Evolutionary conservation across 2,888 invertebrate genomes (phyloP).

Genomic region (Drosophila peninsularis): DNA sequence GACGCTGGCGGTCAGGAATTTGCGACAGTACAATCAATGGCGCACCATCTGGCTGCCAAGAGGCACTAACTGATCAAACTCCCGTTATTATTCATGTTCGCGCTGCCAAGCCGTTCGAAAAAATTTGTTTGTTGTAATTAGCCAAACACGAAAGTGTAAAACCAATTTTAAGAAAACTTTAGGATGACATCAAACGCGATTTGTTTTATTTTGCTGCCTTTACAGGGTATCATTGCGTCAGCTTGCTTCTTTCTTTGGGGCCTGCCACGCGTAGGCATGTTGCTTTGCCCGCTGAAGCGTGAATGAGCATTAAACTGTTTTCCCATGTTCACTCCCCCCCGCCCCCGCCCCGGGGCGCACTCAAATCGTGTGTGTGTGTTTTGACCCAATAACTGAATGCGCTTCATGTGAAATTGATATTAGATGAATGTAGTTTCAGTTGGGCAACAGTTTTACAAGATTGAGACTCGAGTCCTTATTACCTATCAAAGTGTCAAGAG

Average conservation of each 20-base stretch:
- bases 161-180: no score
- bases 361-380: slow-evolving; percentile 12
- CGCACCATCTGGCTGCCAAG: no score
- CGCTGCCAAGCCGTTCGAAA: background rate
- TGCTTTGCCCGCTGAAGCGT: slow-evolving; percentile 42
- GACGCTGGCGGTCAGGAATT: background rate
- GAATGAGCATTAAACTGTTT: slow-evolving; percentile 60
- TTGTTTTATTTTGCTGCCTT: no score
- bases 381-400: slow-evolving; percentile 6
- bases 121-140: slow-evolving; percentile 1
- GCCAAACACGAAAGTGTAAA: no score
- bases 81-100: background rate
- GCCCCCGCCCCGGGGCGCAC: slow-evolving; percentile 2
- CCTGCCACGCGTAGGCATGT: slow-evolving; percentile 9
- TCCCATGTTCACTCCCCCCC: slow-evolving; percentile 32
- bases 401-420: slow-evolving; percentile 3
- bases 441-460: background rate
- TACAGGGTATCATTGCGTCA: no score
- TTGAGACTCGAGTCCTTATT: slow-evolving; percentile 5
- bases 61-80: background rate
- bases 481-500: slow-evolving; percentile 5
- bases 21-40: background rate
- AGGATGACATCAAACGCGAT: no score
- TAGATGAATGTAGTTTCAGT: background rate
- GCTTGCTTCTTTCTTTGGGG: no score